Percentiles rank a stretch among this genome's conserved stretches.
These are phyloP conservation scores for Lepeophtheirus salmonis DNA, from an alignment of 1,140 invertebrate genomes.

Conservation along the genomic window DNA sequence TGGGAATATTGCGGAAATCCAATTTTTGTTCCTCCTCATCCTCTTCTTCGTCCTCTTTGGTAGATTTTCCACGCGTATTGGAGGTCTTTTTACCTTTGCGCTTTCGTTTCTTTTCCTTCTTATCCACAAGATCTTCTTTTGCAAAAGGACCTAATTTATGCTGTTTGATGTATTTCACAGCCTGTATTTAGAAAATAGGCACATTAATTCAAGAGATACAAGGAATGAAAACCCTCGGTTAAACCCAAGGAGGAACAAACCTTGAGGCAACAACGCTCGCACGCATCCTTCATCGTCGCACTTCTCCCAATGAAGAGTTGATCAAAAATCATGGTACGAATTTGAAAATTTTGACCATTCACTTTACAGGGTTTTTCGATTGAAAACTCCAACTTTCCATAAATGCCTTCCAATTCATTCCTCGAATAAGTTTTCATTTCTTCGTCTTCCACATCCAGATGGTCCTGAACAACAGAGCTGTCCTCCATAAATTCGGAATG, in stretches of 20 bases:
- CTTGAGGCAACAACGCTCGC: background rate
- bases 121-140: background rate
- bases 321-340: background rate
- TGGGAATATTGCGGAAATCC: constrained; percentile 5
- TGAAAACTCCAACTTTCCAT: background rate
- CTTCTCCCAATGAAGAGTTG: background rate
- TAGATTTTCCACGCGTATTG: background rate
- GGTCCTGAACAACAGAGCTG: background rate
- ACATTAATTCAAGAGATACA: background rate
- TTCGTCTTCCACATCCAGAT: background rate
- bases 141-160: background rate
- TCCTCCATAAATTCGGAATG: background rate
- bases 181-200: background rate
- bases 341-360: background rate
- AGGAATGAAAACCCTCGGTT: background rate
- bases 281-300: background rate
- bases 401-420: background rate
- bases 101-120: background rate
- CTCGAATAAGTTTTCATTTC: background rate
- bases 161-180: background rate
- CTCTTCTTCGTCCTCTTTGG: background rate
- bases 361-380: background rate
- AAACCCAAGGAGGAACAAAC: background rate
- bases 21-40: background rate
- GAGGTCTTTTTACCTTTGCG: background rate